Conservation (phyloP, 2,113 vertebrate species). For the Abramis brama region DNA sequence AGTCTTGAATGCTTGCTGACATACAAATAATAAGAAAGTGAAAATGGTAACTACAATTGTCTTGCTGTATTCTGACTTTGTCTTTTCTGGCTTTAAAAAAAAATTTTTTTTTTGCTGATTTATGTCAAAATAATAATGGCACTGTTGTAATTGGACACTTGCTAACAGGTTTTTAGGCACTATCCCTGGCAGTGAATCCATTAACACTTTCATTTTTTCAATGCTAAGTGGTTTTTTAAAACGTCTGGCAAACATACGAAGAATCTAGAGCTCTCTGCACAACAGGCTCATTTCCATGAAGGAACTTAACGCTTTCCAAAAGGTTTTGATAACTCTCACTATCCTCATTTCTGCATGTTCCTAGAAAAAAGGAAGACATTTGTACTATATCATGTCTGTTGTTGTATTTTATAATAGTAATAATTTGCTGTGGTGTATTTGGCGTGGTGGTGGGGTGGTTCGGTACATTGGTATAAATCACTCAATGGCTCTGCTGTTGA, state of each 20-base stretch:
- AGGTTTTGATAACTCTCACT: background rate
- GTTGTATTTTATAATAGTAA: constrained; percentile 23
- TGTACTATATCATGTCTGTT: constrained; percentile 23
- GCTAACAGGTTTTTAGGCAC: constrained; percentile 22
- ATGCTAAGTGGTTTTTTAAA: constrained; percentile 6
- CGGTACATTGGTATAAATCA: constrained; percentile 45
- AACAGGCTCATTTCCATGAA: constrained; percentile 27
- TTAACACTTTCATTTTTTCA: constrained; percentile 20
- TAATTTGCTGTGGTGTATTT: constrained; percentile 45
- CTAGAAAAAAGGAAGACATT: background rate
- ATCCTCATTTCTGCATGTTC: background rate
- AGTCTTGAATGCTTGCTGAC: background rate
- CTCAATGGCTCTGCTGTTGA: constrained; percentile 21
- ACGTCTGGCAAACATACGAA: background rate
- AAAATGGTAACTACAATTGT: background rate
- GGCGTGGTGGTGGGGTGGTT: constrained; percentile 20
- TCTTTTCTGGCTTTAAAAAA: background rate
- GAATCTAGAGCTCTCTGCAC: constrained; percentile 8
- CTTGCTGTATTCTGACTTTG: background rate
- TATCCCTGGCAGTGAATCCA: constrained; percentile 6
- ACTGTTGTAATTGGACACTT: constrained; percentile 24
- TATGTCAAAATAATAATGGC: background rate
- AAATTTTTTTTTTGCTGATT: background rate
- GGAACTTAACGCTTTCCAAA: constrained; percentile 9
- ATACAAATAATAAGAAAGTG: background rate